Evolutionary conservation across 1,140 invertebrate species (phyloP).

Genomic region (Teleopsis dalmanni): DNA sequence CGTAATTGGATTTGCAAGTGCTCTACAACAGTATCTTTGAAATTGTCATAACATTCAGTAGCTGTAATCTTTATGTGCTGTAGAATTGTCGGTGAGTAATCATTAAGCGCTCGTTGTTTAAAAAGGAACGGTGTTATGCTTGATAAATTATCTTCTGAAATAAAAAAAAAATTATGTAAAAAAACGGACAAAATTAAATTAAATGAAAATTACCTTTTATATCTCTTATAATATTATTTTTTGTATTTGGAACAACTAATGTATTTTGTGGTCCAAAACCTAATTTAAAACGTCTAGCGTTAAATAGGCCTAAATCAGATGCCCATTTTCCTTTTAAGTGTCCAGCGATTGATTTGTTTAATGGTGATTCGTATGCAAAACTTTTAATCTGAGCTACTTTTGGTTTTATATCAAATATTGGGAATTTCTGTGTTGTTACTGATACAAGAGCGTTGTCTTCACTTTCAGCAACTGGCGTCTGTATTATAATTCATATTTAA

Average conservation of each 20-base stretch:
- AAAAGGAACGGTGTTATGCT: constrained; percentile 13
- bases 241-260: constrained; percentile 45
- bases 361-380: constrained; percentile 44
- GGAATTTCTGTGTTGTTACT: constrained; percentile 5
- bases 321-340: constrained; percentile 49
- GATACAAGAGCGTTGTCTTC: background rate
- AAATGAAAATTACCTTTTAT: constrained; percentile 6
- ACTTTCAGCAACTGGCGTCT: background rate
- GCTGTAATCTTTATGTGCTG: constrained; percentile 31
- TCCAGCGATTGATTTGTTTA: constrained; percentile 44
- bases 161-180: background rate
- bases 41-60: constrained; percentile 17
- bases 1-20: constrained; percentile 49
- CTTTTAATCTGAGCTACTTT: constrained; percentile 42
- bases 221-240: constrained; percentile 20
- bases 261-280: constrained; percentile 66
- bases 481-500: background rate
- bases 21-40: constrained; percentile 38
- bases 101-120: constrained; percentile 18
- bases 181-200: background rate
- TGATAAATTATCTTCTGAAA: constrained; percentile 13
- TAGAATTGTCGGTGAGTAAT: constrained; percentile 25
- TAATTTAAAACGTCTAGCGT: constrained; percentile 62
- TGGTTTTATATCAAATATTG: constrained; percentile 30
- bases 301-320: constrained; percentile 58